These are phyloP conservation scores for Trypoxylon attenuatum DNA, from an alignment of 2,888 invertebrate genomes.

Conservation along the genomic window DNA sequence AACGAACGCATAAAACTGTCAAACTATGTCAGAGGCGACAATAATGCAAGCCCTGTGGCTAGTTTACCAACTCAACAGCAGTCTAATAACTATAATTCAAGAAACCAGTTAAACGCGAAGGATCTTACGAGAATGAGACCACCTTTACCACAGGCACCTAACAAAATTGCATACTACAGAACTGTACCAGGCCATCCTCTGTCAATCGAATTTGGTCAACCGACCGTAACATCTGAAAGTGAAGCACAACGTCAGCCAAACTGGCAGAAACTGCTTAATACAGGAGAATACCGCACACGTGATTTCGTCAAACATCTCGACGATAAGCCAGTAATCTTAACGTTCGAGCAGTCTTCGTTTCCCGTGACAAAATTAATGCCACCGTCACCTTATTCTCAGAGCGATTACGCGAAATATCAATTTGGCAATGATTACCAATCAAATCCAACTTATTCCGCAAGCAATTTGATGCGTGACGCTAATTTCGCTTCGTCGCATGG, in stretches of 20 bases:
- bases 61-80: not conserved
- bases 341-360: not conserved
- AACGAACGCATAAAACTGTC: not conserved
- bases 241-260: not conserved
- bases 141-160: not conserved
- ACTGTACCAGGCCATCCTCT: no score
- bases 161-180: not conserved
- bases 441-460: conserved; percentile 2
- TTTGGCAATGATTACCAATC: conserved; percentile 1
- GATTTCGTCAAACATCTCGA: not conserved
- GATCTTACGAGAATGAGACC: not conserved
- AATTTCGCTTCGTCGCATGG: not conserved
- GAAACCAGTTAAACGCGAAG: not conserved
- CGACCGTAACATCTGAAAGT: not conserved
- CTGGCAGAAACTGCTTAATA: not conserved
- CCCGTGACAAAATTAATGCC: conserved; percentile 11
- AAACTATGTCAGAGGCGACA: not conserved
- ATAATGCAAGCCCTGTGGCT: not conserved
- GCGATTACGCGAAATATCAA: conserved; percentile 1
- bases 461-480: not conserved
- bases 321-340: not conserved
- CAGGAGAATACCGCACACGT: not conserved
- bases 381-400: not conserved
- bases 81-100: not conserved
- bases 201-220: not conserved